These are phyloP conservation scores for Lasioglossum albipes DNA, from an alignment of 1,140 invertebrate species.

Conservation along the genomic window DNA sequence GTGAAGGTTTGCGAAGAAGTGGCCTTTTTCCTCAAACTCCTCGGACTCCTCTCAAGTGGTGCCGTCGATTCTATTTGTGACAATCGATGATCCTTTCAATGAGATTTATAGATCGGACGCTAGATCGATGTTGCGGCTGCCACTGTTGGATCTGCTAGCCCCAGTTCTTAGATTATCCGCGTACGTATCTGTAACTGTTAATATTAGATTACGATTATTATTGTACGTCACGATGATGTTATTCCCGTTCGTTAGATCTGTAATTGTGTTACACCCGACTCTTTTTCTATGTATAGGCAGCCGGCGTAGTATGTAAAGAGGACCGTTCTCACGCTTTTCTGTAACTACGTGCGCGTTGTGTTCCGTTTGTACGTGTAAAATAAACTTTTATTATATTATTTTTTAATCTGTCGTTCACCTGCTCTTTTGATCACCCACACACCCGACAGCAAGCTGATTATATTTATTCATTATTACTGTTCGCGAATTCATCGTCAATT, in stretches of 20 bases:
- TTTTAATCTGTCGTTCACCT: slow-evolving; percentile 50
- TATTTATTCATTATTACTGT: too few species aligned
- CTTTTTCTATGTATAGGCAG: slow-evolving; percentile 33
- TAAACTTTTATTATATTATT: slow-evolving; percentile 73
- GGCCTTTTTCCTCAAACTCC: background rate
- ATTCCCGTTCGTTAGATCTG: slow-evolving; percentile 56
- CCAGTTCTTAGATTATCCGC: slow-evolving; percentile 34
- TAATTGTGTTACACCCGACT: slow-evolving; percentile 59
- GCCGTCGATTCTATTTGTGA: background rate
- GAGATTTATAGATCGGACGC: background rate
- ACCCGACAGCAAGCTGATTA: background rate
- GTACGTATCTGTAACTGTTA: slow-evolving; percentile 55
- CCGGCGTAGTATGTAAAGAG: slow-evolving; percentile 25
- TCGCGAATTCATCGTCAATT: too few species aligned
- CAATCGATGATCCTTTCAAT: background rate
- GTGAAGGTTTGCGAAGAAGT: background rate
- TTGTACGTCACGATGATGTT: slow-evolving; percentile 42
- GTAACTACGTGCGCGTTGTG: slow-evolving; percentile 64
- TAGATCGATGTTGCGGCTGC: background rate
- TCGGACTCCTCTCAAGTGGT: background rate
- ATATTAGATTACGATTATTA: slow-evolving; percentile 54
- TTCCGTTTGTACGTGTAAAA: slow-evolving; percentile 74
- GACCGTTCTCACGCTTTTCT: slow-evolving; percentile 24
- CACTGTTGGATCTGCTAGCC: background rate
- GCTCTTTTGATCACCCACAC: background rate